A percentile compares a stretch with the other conserved stretches of the same genome.
These are phyloP conservation scores for Acipenser ruthenus DNA, from an alignment of 2,797 vertebrate species.

Conservation along the genomic window DNA sequence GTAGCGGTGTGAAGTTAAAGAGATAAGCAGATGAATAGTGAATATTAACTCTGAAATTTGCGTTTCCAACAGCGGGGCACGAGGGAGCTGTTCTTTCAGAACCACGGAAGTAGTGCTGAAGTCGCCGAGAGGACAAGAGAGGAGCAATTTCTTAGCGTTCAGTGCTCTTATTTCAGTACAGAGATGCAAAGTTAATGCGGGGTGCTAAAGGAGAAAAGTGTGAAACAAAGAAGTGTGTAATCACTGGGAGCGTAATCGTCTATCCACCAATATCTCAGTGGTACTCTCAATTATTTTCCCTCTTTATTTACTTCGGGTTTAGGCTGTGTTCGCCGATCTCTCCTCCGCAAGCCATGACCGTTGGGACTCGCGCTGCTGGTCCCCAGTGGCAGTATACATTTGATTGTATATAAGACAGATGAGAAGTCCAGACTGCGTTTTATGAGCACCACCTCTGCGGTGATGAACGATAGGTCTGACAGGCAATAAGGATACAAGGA, in stretches of 20 bases:
- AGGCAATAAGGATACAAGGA: conserved; percentile 2
- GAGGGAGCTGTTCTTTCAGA: conserved; percentile 31
- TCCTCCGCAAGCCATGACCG: neutral
- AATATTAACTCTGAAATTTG: neutral
- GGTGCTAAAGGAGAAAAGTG: no score
- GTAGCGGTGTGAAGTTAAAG: no score
- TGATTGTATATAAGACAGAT: conserved; percentile 6
- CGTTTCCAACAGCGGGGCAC: neutral
- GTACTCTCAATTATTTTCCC: neutral
- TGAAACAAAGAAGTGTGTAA: no score
- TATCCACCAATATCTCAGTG: no score
- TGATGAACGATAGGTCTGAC: conserved; percentile 6
- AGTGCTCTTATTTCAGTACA: no score
- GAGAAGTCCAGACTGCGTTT: conserved; percentile 7
- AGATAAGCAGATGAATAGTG: neutral
- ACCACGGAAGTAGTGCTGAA: conserved; percentile 16
- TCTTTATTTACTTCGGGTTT: neutral
- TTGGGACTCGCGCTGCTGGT: conserved; percentile 3
- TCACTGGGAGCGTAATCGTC: no score
- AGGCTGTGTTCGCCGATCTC: neutral
- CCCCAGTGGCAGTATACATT: conserved; percentile 11
- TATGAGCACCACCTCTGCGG: conserved; percentile 15
- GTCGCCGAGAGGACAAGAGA: no score
- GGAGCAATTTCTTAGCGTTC: neutral
- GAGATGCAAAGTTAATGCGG: no score